Conservation (phyloP, 2,113 vertebrate species). For the Bettongia penicillata region DNA sequence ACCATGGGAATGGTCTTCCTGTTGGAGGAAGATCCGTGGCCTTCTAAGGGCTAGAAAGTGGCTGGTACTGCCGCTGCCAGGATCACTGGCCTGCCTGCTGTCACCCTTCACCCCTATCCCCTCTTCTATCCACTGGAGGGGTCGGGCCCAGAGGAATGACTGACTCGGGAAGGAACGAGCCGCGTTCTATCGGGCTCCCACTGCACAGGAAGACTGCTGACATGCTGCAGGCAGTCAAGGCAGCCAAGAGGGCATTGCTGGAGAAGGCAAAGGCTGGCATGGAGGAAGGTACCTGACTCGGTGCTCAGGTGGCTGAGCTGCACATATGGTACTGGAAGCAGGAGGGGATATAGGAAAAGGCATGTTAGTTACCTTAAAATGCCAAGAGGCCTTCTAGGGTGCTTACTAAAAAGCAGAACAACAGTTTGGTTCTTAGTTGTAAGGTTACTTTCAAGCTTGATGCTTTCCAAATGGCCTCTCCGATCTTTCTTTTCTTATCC, state of each 20-base stretch:
- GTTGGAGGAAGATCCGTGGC: neutral
- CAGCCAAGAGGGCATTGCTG: conserved; percentile 67
- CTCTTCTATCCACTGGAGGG: neutral
- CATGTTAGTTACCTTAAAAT: conserved; percentile 78
- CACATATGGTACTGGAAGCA: conserved; percentile 94
- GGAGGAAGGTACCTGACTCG: conserved; percentile 93
- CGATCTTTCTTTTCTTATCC: conserved; percentile 7
- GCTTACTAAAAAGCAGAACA: conserved; percentile 50
- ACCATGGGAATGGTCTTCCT: neutral
- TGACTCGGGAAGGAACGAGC: conserved; percentile 47
- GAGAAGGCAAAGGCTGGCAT: conserved; percentile 43
- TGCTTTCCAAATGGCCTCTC: conserved; percentile 15
- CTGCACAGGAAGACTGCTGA: conserved; percentile 72
- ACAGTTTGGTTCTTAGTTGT: conserved; percentile 35
- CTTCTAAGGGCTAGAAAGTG: neutral
- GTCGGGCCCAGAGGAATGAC: conserved; percentile 13
- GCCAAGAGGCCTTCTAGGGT: conserved; percentile 47
- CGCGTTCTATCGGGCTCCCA: conserved; percentile 79
- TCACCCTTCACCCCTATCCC: neutral
- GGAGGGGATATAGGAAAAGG: conserved; percentile 87
- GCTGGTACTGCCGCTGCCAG: conserved; percentile 5
- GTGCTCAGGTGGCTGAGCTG: conserved; percentile 93
- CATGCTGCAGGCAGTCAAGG: conserved; percentile 83
- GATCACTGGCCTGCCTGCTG: neutral
- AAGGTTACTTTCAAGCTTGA: conserved; percentile 30